Evolutionary conservation across 2,888 invertebrate genomes (phyloP).

Genomic region (Falcaria lacertinaria): DNA sequence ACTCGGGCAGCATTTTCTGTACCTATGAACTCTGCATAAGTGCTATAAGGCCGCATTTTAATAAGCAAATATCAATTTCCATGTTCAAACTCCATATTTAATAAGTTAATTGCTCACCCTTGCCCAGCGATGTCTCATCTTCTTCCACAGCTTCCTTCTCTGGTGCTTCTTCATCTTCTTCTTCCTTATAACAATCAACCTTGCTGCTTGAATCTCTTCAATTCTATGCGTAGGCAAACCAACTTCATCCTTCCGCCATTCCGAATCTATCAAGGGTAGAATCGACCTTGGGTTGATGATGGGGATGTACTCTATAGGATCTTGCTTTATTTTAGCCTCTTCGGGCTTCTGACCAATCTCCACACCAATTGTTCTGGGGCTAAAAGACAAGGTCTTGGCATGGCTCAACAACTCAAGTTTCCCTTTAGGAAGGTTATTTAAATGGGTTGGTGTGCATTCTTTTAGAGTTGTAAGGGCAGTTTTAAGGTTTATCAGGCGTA

Average conservation of each 20-base stretch:
- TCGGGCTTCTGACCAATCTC: slow-evolving; percentile 49
- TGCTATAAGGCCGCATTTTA: no score
- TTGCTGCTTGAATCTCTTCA: slow-evolving; percentile 84
- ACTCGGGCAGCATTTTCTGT: no score
- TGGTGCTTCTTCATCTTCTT: slow-evolving; percentile 94
- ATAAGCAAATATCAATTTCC: no score
- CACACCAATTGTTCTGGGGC: slow-evolving; percentile 53
- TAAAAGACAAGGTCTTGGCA: slow-evolving; percentile 38
- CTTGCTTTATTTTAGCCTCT: slow-evolving; percentile 41
- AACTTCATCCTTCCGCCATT: slow-evolving; percentile 65
- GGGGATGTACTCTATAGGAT: slow-evolving; percentile 60
- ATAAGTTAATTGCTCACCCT: slow-evolving; percentile 63
- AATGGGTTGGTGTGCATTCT: slow-evolving; percentile 40
- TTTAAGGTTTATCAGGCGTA: slow-evolving; percentile 57
- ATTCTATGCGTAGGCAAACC: slow-evolving; percentile 63
- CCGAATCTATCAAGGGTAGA: slow-evolving; percentile 57
- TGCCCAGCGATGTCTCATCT: slow-evolving; percentile 87
- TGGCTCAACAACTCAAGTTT: slow-evolving; percentile 30
- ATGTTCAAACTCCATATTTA: no score
- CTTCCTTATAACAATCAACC: slow-evolving; percentile 87
- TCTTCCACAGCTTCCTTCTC: slow-evolving; percentile 87
- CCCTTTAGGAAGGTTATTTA: slow-evolving; percentile 18
- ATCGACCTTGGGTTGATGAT: slow-evolving; percentile 68
- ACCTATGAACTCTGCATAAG: no score
- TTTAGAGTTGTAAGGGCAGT: slow-evolving; percentile 48